Percentiles rank a stretch among this genome's conserved stretches.
Conservation (phyloP, 2,797 vertebrate species). For the Pangasius macronema region DNA sequence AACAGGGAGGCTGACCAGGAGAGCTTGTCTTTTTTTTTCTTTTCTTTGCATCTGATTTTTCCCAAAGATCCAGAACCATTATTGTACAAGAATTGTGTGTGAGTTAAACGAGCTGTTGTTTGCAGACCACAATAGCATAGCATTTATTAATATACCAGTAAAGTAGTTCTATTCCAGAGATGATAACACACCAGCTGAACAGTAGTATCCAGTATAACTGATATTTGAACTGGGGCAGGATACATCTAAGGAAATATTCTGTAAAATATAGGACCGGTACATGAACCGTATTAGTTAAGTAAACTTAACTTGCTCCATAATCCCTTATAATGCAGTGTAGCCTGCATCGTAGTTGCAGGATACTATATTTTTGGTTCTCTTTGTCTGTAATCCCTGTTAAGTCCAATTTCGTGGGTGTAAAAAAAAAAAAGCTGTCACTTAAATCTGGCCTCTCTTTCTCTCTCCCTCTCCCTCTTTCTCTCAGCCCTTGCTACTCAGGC, state of each 20-base stretch:
- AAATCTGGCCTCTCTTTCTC: constrained; percentile 1
- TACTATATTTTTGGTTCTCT: constrained; percentile 41
- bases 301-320: neutral
- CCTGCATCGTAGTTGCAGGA: constrained; percentile 2
- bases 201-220: neutral
- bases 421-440: constrained; percentile 28
- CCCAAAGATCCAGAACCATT: constrained; percentile 16
- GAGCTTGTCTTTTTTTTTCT: constrained; percentile 18
- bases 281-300: neutral
- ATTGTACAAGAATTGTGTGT: neutral
- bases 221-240: neutral
- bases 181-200: neutral
- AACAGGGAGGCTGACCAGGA: constrained; percentile 61
- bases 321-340: neutral
- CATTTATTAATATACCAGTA: neutral
- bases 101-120: neutral
- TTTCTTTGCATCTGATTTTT: neutral
- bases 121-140: neutral
- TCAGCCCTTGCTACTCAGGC: constrained; percentile 85
- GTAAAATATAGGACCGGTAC: neutral
- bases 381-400: constrained; percentile 58
- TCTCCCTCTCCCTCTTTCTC: constrained; percentile 60
- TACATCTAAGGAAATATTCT: neutral
- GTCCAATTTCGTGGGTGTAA: neutral
- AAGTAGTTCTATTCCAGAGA: neutral